These are phyloP conservation scores for Acholoe squamosa DNA, from an alignment of 2,888 invertebrate species.

Conservation along the genomic window DNA sequence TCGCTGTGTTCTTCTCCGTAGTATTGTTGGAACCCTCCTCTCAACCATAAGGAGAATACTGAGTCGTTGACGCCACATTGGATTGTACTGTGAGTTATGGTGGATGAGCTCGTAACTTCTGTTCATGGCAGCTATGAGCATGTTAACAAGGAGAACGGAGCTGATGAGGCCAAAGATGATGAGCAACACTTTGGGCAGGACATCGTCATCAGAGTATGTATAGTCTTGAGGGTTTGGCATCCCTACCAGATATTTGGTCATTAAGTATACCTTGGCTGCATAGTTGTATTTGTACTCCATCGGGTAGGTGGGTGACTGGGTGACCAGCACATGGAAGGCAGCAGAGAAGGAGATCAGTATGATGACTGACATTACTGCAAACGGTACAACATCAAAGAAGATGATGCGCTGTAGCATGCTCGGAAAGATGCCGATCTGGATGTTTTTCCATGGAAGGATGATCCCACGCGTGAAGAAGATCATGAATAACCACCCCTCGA, in stretches of 20 bases:
- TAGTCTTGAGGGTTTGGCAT: not conserved
- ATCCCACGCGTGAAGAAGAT: conserved; percentile 16
- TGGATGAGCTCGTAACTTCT: conserved; percentile 25
- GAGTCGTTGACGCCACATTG: not conserved
- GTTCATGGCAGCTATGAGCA: conserved; percentile 38
- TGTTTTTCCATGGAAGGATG: not conserved
- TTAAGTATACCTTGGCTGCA: not conserved
- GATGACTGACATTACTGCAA: not conserved
- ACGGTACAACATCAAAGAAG: not conserved
- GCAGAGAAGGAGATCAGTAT: not conserved
- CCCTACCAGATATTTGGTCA: conserved; percentile 11
- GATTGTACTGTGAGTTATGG: not conserved
- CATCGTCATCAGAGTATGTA: not conserved
- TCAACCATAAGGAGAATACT: not conserved
- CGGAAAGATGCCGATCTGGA: conserved; percentile 4
- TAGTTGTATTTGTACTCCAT: too few species aligned
- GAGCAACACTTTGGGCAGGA: not conserved
- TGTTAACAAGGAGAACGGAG: not conserved
- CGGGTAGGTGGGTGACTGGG: not conserved
- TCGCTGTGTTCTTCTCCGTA: not conserved
- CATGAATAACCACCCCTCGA: not conserved
- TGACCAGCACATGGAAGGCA: not conserved
- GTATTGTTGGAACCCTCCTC: not conserved
- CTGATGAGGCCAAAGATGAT: conserved; percentile 8
- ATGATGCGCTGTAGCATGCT: conserved; percentile 36